phyloP scores from a whole-genome alignment of 2,888 invertebrate species.

The Spisula subtruncata region DNA sequence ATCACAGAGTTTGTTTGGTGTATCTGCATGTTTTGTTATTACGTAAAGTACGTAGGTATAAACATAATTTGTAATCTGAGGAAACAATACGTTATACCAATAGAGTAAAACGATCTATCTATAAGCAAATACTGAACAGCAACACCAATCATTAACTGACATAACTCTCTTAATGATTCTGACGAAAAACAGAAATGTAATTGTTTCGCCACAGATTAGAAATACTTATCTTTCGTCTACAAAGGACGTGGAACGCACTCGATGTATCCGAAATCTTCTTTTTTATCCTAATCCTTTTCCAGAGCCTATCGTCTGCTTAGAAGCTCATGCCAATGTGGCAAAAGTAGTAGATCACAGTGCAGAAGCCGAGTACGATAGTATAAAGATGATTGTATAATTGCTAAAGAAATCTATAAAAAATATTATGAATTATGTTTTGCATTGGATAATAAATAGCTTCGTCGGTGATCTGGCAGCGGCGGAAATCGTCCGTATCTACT shows the following conservation, averaged over 20 bases:
- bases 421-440: too few relatives aligned
- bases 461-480: too few relatives aligned
- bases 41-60: not conserved
- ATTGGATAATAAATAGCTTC: too few relatives aligned
- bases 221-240: not conserved
- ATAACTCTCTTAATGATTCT: constrained; percentile 21
- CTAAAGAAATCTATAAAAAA: too few relatives aligned
- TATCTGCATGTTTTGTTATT: not conserved
- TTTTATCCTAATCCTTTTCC: constrained; percentile 8
- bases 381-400: too few relatives aligned
- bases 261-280: not conserved
- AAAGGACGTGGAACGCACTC: not conserved
- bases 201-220: constrained; percentile 10
- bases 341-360: not conserved
- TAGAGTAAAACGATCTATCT: constrained; percentile 13
- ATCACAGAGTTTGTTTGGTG: not conserved
- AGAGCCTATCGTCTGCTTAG: not conserved
- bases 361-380: too few relatives aligned
- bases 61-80: not conserved
- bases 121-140: not conserved
- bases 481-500: too few relatives aligned
- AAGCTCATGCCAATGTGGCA: not conserved
- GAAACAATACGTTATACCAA: not conserved
- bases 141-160: constrained; percentile 11
- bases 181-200: not conserved